phyloP scores from a whole-genome alignment of 2,113 vertebrate genomes.

The Columbina picui region DNA sequence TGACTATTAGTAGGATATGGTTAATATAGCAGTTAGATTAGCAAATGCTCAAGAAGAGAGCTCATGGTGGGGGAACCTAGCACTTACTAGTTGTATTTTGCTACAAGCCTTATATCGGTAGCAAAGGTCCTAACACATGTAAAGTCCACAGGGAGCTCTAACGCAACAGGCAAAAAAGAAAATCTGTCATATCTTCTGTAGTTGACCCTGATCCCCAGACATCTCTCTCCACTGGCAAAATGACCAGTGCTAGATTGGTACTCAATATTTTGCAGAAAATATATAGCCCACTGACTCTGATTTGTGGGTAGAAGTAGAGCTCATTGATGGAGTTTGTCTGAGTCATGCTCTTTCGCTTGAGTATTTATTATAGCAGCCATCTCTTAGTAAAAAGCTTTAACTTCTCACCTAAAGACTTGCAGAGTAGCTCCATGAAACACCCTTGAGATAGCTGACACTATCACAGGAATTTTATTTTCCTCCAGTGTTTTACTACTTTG shows the following conservation, averaged over 20 bases:
- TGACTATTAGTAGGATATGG: neutral
- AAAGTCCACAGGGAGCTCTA: neutral
- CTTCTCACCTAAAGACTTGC: neutral
- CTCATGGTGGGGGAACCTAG: fast-evolving
- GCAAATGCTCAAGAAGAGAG: neutral
- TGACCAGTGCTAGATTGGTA: neutral
- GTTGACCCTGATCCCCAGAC: neutral
- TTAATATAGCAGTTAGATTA: neutral
- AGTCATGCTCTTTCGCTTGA: neutral
- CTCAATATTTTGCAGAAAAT: neutral
- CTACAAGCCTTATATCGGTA: neutral
- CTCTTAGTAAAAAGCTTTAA: neutral
- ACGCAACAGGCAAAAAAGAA: neutral
- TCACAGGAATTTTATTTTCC: neutral
- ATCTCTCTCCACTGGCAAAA: neutral
- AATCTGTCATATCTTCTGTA: neutral
- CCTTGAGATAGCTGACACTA: neutral
- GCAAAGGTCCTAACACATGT: neutral
- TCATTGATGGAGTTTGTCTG: neutral
- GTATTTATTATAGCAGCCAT: neutral
- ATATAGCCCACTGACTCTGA: neutral
- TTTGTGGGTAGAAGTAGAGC: neutral
- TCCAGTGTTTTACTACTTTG: neutral
- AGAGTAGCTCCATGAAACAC: neutral
- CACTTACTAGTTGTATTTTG: neutral